A percentile compares a stretch with the other conserved stretches of the same genome.
phyloP scores from a whole-genome alignment of 2,888 invertebrate genomes.

The Orchesella flavescens region DNA sequence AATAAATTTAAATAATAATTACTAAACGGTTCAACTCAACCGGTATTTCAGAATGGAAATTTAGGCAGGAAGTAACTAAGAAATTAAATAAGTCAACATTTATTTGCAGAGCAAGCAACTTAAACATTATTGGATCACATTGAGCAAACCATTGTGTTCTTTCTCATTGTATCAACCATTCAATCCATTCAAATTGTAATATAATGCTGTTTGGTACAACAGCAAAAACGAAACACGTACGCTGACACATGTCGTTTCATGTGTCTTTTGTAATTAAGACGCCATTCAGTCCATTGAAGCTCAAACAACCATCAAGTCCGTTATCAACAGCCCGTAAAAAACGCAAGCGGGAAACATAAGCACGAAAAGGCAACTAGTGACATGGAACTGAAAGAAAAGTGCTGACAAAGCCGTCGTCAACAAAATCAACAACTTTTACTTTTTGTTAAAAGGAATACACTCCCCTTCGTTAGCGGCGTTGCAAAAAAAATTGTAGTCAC shows the following conservation, averaged over 20 bases:
- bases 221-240: constrained; percentile 44
- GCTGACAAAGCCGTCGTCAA: constrained; percentile 53
- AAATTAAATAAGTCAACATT: too few species aligned
- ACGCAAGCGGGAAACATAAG: not conserved
- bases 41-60: too few species aligned
- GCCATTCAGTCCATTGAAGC: constrained; percentile 44
- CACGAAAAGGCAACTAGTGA: constrained; percentile 29
- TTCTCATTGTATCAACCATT: too few species aligned
- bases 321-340: constrained; percentile 17
- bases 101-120: too few species aligned
- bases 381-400: constrained; percentile 31
- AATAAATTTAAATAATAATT: too few species aligned
- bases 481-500: not conserved
- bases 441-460: not conserved
- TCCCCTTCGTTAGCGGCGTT: not conserved
- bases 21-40: too few species aligned
- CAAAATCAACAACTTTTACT: constrained; percentile 11
- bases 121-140: too few species aligned
- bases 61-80: too few species aligned
- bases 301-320: constrained; percentile 27
- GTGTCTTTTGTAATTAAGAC: constrained; percentile 53
- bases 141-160: too few species aligned
- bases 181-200: too few species aligned
- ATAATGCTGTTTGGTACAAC: too few species aligned
- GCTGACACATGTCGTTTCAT: constrained; percentile 58